Evolutionary conservation across 2,888 invertebrate species (phyloP).

Genomic region (Scaptodrosophila latifasciaeformis): DNA sequence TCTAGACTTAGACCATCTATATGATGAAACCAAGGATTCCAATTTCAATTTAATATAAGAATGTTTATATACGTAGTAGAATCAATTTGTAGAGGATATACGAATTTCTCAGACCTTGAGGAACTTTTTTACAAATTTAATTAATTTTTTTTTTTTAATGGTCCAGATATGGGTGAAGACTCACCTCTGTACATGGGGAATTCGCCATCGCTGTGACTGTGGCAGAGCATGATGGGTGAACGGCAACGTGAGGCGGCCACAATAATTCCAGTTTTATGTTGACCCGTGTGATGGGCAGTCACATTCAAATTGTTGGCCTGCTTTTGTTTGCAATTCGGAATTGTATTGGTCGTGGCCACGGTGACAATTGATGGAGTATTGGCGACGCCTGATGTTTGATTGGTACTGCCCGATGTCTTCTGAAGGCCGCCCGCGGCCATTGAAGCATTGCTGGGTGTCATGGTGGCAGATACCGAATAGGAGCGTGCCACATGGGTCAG

Average conservation of each 20-base stretch:
- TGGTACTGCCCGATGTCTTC: neutral
- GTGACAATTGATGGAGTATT: neutral
- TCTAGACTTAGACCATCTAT: no score
- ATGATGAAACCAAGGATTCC: no score
- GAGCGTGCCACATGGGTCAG: conserved; percentile 70
- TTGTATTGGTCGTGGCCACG: neutral
- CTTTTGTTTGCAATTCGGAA: neutral
- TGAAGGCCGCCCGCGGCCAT: conserved; percentile 19
- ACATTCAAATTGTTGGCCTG: conserved; percentile 46
- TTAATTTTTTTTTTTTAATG: no score
- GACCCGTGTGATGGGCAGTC: conserved; percentile 19
- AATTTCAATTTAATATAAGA: no score
- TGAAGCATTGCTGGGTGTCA: conserved; percentile 38
- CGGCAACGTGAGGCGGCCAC: conserved; percentile 78
- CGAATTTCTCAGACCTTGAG: no score
- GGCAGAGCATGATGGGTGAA: conserved; percentile 88
- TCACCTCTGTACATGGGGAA: conserved; percentile 89
- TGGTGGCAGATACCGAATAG: conserved; percentile 64
- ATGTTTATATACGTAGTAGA: no score
- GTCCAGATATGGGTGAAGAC: no score
- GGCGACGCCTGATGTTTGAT: conserved; percentile 7
- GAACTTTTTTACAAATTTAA: no score
- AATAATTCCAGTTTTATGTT: conserved; percentile 57
- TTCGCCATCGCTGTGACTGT: conserved; percentile 90
- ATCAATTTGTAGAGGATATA: no score